These are phyloP conservation scores for Atherinomorus stipes DNA, from an alignment of 2,113 vertebrate genomes.

Conservation along the genomic window DNA sequence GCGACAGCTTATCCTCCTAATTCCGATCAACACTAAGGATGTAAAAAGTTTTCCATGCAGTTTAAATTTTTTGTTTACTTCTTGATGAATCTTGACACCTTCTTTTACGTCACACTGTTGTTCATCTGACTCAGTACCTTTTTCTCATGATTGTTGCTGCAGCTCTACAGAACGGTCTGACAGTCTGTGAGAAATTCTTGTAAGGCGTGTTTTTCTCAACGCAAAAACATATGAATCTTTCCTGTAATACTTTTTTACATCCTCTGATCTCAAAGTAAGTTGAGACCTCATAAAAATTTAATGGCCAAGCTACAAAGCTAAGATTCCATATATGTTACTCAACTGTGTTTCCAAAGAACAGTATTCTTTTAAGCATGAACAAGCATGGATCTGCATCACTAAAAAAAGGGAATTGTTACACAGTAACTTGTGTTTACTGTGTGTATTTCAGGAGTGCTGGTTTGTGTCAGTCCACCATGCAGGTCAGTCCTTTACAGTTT, in stretches of 20 bases:
- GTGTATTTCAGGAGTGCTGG: slow-evolving; percentile 22
- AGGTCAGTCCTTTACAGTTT: slow-evolving; percentile 32
- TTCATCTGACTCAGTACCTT: too few species aligned
- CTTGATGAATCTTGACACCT: too few species aligned
- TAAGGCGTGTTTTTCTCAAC: too few species aligned
- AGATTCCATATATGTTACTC: neutral
- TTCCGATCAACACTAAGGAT: too few species aligned
- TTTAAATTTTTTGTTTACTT: too few species aligned
- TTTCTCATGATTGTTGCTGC: too few species aligned
- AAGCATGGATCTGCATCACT: slow-evolving; percentile 38
- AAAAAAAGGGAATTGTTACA: slow-evolving; percentile 53
- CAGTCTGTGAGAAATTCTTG: too few species aligned
- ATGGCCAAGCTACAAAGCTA: neutral
- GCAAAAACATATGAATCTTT: too few species aligned
- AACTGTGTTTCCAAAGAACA: neutral
- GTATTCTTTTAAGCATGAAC: neutral
- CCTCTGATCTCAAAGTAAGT: neutral
- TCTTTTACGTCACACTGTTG: too few species aligned
- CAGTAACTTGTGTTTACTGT: neutral
- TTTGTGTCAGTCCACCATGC: slow-evolving; percentile 55
- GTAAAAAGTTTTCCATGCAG: too few species aligned
- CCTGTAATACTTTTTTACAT: neutral
- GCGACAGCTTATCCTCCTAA: too few species aligned
- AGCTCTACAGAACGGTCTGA: too few species aligned
- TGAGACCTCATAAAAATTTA: neutral